Evolutionary conservation across 2,113 vertebrate genomes (phyloP).

Genomic region (Gnathonemus echidnorhynchus): DNA sequence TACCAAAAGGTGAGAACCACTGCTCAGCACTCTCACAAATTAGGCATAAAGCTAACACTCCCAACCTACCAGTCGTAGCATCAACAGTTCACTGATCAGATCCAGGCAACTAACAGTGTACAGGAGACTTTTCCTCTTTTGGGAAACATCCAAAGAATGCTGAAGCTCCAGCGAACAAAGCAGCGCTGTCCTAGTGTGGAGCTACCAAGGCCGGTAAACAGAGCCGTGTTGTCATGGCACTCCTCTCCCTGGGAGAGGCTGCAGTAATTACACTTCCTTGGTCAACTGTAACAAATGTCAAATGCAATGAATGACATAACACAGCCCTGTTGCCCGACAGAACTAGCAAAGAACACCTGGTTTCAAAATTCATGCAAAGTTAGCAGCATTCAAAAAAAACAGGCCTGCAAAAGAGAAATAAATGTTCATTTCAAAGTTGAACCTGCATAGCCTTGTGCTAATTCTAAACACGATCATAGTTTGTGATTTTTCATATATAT

Average conservation of each 20-base stretch:
- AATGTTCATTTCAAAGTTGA: not conserved
- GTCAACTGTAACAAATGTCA: constrained; percentile 11
- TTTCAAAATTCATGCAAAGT: not conserved
- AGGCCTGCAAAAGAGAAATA: not conserved
- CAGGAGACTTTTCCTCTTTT: not conserved
- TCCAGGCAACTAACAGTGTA: not conserved
- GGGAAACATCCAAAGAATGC: constrained; percentile 1
- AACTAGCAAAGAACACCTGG: not conserved
- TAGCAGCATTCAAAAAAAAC: not conserved
- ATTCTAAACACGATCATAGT: not conserved
- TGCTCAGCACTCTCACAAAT: not conserved
- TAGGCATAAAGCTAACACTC: not conserved
- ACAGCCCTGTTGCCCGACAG: not conserved
- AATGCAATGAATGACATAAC: not conserved
- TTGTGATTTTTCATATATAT: not conserved
- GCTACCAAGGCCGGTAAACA: constrained; percentile 3
- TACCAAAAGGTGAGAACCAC: not conserved
- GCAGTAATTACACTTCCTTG: not conserved
- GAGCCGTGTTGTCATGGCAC: constrained; percentile 13
- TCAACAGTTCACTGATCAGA: not conserved
- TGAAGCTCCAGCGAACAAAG: not conserved
- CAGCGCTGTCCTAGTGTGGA: not conserved
- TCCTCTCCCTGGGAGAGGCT: not conserved
- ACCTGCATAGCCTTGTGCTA: not conserved
- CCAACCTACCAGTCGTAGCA: not conserved